Conservation (phyloP, 2,113 vertebrate species). For the Aegotheles bennettii region DNA sequence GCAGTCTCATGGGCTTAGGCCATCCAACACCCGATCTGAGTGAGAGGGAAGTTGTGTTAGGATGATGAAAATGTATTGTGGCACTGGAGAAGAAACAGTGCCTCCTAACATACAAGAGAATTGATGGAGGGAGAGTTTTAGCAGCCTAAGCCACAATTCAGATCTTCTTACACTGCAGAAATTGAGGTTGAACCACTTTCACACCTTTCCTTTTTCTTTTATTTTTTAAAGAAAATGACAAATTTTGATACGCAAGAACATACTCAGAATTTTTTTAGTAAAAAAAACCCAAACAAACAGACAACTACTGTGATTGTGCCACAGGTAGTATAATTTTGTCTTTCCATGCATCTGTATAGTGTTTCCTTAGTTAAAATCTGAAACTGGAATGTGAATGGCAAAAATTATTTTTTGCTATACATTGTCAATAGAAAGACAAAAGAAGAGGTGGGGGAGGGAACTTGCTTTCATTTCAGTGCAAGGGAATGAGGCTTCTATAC, state of each 20-base stretch:
- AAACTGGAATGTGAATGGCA: not conserved
- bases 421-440: not conserved
- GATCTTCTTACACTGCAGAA: not conserved
- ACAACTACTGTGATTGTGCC: not conserved
- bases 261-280: not conserved
- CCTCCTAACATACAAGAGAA: not conserved
- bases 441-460: not conserved
- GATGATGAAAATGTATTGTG: not conserved
- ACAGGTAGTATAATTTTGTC: not conserved
- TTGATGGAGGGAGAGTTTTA: not conserved
- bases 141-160: not conserved
- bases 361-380: not conserved
- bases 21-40: accelerated
- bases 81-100: not conserved
- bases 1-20: not conserved
- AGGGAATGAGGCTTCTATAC: not conserved
- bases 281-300: accelerated
- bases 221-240: not conserved
- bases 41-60: not conserved
- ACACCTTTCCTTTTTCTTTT: not conserved
- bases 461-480: not conserved
- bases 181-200: not conserved
- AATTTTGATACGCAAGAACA: not conserved
- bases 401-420: not conserved
- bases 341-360: not conserved